Base-by-base conservation (phyloP, 2,113 vertebrate species). In the Petromus typicus region DNA sequence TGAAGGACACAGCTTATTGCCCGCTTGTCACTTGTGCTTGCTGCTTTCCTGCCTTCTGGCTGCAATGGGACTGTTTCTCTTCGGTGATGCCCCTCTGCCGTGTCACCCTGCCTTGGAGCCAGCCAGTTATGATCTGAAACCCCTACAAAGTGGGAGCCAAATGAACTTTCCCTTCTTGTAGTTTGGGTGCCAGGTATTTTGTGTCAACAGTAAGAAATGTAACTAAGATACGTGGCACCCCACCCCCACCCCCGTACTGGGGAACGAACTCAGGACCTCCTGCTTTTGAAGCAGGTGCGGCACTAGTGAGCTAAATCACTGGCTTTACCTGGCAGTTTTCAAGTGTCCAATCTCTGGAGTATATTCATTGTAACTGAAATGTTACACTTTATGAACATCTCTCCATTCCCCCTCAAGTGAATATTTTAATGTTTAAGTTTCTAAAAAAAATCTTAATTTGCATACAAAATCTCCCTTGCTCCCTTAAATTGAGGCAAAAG, bases 381-480 rank as follows among this genome's bases (percentile, higher is more conserved):
- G 13, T 22, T 22, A 40, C 5, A 30, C 22, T 73, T 20, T 43
- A n/a, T 43, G 71, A 69, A 43, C 25, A 34, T 71, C 75, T 63
- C 56, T 45, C 16, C 34, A 59, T 25, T 92, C 8, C 6, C 48
- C 40, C 57, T 84, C 63, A 89, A 63, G 56, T 30, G 56, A 88
- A 25, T 79, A 14, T 84, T 88, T 43, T 27, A 85, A 64, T 66
- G 14, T 64, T 69, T 76, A 69, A 78, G 13, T 76, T 56, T 56
- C 27, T 86, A 40, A 64, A 91, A 64, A 91, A 71, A 86, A 8
- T 89, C 57, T 92, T n/a, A n/a, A 79, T 73, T 83, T 80, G 37
- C 22, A 6, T 3, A 16, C 10, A n/a, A 69, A 59, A 30, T n/a
- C 16, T 18, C 75, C 56, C 69, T 51, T 2, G 54, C 27, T 81